Evolutionary conservation across 2,888 invertebrate species (phyloP), one percentile per base, ranked within the genome.

Genomic region (Pheosia gnoma): DNA sequence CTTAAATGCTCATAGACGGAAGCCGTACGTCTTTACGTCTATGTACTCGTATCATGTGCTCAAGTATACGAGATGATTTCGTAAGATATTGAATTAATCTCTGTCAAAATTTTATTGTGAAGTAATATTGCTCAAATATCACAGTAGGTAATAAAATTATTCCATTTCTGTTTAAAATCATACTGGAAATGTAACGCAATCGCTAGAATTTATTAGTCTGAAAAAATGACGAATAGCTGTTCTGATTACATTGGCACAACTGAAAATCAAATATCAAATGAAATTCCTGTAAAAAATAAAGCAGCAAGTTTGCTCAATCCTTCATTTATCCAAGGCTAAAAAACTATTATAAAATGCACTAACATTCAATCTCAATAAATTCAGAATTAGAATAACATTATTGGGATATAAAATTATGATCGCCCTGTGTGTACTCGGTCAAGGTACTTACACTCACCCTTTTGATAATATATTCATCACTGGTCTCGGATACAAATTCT

Each of bases 401-500:
- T 47, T 11, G 11, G 47, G n/a, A 47, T 11, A n/a, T 47, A 4
- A n/a, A 47, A 47, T 47, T 47, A n/a, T 25, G 0, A 47, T 9
- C n/a, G 11, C 47, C n/a, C n/a, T 47, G 11, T 47, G 5, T 5
- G 9, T 3, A 47, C n/a, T n/a, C n/a, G 47, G 47, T 11, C n/a
- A 47, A 47, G 47, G 47, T 37, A 59, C 57, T 45, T 53, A 56
- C 55, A 68, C 87, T 85, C 70, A 93, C 93, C 91, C 88, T 66
- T 86, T 85, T 25, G 90, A 87, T 51, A 91, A 83, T 68, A 95
- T 93, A 51, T 84, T 88, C 86, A 95, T 90, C 54, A 89, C 87
- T 0, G 95, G 95, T 73, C 90, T 93, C 0, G 95, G 95, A 75
- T 94, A 95, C 60, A 95, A 88, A 36, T 95, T 94, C 79, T 95